These are phyloP conservation scores for Chamaetylas fuelleborni DNA, from an alignment of 2,113 vertebrate species.

Conservation along the genomic window DNA sequence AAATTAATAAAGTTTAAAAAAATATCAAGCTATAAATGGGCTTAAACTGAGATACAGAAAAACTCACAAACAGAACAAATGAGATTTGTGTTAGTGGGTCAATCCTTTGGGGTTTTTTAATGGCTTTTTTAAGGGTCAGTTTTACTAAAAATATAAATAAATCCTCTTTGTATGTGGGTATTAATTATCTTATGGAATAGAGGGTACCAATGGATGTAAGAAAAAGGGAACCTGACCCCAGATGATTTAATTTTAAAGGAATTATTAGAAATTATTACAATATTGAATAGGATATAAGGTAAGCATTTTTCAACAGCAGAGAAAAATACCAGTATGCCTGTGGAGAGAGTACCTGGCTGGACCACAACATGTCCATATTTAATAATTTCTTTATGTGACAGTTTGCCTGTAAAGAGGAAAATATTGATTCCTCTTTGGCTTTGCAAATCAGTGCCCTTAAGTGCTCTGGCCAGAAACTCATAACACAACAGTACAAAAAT, in stretches of 20 bases:
- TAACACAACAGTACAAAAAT: conserved; percentile 30
- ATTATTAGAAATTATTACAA: neutral
- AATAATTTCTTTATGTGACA: conserved; percentile 47
- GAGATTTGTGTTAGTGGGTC: neutral
- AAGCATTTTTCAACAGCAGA: neutral
- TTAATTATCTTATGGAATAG: neutral
- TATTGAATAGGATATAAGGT: neutral
- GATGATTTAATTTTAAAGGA: neutral
- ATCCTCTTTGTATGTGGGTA: neutral
- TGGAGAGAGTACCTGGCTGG: neutral
- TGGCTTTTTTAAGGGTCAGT: neutral
- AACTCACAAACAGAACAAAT: neutral
- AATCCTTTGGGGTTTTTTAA: neutral
- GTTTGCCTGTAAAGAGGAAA: conserved; percentile 41
- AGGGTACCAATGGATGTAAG: neutral
- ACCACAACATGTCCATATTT: neutral
- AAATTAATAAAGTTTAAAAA: neutral
- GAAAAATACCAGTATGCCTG: neutral
- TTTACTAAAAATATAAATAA: neutral
- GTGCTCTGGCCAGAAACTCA: conserved; percentile 35
- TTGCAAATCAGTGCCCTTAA: conserved; percentile 40
- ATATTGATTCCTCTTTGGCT: conserved; percentile 53
- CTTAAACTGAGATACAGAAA: neutral
- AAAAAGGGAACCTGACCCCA: neutral
- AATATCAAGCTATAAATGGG: neutral